Evolutionary conservation across 2,888 invertebrate species (phyloP).

Genomic region (Alviniconcha strummeri): DNA sequence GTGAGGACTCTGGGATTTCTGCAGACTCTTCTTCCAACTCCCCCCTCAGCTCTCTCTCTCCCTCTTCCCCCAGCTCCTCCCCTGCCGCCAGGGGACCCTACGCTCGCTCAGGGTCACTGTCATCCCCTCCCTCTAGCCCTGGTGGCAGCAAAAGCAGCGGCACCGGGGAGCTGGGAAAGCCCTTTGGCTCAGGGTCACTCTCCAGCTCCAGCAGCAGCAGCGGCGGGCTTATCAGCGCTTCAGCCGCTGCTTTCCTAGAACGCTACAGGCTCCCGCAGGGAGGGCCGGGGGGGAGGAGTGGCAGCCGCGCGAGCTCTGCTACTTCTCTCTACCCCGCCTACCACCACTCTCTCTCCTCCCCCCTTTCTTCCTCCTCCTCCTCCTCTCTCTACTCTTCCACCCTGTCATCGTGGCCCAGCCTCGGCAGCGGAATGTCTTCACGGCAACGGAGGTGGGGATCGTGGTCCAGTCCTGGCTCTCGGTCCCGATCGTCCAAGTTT

Average conservation of each 20-base stretch:
- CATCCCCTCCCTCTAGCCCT: not conserved
- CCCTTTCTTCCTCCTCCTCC: constrained; percentile 7
- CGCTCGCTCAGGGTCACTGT: constrained; percentile 9
- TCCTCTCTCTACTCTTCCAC: constrained; percentile 21
- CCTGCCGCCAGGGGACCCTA: not conserved
- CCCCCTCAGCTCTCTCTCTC: constrained; percentile 8
- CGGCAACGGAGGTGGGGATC: constrained; percentile 23
- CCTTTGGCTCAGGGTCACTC: constrained; percentile 1
- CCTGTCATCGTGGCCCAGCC: not conserved
- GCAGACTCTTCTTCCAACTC: constrained; percentile 6
- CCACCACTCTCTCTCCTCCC: not conserved
- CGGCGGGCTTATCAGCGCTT: not conserved
- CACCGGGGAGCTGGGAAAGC: not conserved
- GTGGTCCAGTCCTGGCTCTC: constrained; percentile 26
- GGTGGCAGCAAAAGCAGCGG: not conserved
- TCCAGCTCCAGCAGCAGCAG: constrained; percentile 12
- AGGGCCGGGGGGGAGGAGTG: not conserved
- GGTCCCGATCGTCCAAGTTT: not conserved
- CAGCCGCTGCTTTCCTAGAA: constrained; percentile 11
- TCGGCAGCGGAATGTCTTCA: not conserved
- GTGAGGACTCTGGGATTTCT: constrained; percentile 21
- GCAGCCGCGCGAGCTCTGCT: constrained; percentile 7
- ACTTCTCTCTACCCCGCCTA: not conserved
- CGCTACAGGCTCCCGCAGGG: constrained; percentile 10
- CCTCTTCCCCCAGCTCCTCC: not conserved